phyloP scores from a whole-genome alignment of 2,113 vertebrate genomes.

The Lipophrys pholis region DNA sequence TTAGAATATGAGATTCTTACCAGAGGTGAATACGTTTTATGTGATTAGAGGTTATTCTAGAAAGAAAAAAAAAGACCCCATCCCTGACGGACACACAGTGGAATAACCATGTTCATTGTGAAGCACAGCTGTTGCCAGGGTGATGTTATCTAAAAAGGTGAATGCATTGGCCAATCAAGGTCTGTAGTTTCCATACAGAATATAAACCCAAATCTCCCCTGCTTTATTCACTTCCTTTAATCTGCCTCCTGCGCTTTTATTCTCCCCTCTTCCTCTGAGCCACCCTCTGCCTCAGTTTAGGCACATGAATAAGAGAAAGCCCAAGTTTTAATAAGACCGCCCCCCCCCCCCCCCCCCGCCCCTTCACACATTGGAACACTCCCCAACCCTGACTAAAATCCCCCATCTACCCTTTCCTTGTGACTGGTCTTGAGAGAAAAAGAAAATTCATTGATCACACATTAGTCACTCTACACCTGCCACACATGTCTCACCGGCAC shows the following conservation, averaged over 20 bases:
- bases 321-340: constrained; percentile 55
- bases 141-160: constrained; percentile 61
- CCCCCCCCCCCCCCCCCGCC: neutral
- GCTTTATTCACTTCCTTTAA: constrained; percentile 67
- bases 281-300: constrained; percentile 45
- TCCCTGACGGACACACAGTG: constrained; percentile 38
- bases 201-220: constrained; percentile 60
- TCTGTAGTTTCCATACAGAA: constrained; percentile 58
- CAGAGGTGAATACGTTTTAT: constrained; percentile 18
- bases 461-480: constrained; percentile 75
- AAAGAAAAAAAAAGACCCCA: constrained; percentile 17
- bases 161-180: constrained; percentile 52
- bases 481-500: constrained; percentile 50
- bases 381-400: neutral
- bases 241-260: constrained; percentile 61
- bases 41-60: constrained; percentile 7
- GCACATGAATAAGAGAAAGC: constrained; percentile 65
- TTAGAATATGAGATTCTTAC: constrained; percentile 1
- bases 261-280: constrained; percentile 28
- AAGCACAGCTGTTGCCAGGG: constrained; percentile 67
- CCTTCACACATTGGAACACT: neutral
- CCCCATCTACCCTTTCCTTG: constrained; percentile 15
- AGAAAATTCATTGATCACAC: constrained; percentile 66
- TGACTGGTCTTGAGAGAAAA: constrained; percentile 35
- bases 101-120: constrained; percentile 53